Evolutionary conservation across 2,888 invertebrate genomes (phyloP).

Genomic region (Tillus elongatus): DNA sequence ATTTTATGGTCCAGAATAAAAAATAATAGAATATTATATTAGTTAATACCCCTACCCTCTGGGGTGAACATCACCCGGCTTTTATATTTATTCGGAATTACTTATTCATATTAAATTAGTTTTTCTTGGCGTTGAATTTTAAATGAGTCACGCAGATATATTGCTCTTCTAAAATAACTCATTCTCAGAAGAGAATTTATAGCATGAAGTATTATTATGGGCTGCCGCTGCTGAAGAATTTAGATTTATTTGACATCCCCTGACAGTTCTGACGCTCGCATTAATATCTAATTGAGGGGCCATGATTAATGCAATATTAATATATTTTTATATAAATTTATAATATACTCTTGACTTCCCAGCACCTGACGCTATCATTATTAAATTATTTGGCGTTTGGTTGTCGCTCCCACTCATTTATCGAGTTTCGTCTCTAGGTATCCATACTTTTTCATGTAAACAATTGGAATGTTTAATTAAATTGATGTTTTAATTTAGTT

Average conservation of each 20-base stretch:
- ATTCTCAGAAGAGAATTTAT: slow-evolving; percentile 35
- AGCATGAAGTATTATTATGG: slow-evolving; percentile 36
- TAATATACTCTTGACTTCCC: no score
- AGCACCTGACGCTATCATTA: no score
- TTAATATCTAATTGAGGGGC: no score
- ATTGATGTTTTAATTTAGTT: no score
- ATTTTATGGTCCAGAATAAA: slow-evolving; percentile 36
- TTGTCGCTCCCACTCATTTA: no score
- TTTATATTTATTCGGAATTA: slow-evolving; percentile 43
- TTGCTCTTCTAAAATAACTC: slow-evolving; percentile 35
- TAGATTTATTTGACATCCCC: slow-evolving; percentile 36
- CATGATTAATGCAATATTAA: no score
- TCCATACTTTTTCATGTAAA: no score
- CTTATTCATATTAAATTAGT: slow-evolving; percentile 45
- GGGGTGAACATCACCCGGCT: slow-evolving; percentile 30
- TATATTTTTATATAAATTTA: no score
- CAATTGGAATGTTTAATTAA: no score
- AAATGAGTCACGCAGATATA: slow-evolving; percentile 40
- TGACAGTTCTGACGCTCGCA: slow-evolving; percentile 11
- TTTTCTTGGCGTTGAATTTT: slow-evolving; percentile 41
- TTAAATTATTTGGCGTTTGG: no score
- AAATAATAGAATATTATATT: slow-evolving; percentile 45
- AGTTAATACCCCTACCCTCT: slow-evolving; percentile 38
- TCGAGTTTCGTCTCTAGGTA: no score
- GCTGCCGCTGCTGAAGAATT: slow-evolving; percentile 30